These are phyloP conservation scores for Tetramorium simillimum DNA, from an alignment of 1,140 invertebrate genomes.

Conservation along the genomic window DNA sequence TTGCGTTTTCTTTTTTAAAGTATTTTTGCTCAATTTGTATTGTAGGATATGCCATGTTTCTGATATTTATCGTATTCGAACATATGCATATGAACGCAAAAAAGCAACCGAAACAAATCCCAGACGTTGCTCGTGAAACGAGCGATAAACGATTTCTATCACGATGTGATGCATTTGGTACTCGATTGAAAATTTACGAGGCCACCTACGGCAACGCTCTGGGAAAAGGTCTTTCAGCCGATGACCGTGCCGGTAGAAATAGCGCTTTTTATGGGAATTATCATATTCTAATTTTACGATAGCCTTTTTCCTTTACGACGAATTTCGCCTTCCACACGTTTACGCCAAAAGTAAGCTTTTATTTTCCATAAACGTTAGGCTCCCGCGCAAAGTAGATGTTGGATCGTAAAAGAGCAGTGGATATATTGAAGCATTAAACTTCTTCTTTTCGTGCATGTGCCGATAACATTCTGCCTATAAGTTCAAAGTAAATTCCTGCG, in stretches of 20 bases:
- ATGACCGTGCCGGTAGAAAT: slow-evolving; percentile 34
- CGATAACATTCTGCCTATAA: slow-evolving; percentile 60
- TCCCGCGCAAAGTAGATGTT: slow-evolving; percentile 46
- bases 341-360: slow-evolving; percentile 72
- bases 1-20: background rate
- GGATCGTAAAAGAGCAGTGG: slow-evolving; percentile 66
- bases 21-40: background rate
- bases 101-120: slow-evolving; percentile 62
- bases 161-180: slow-evolving; percentile 44
- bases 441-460: slow-evolving; percentile 50
- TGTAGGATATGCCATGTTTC: background rate
- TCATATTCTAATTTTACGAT: slow-evolving; percentile 80
- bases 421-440: slow-evolving; percentile 68
- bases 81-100: slow-evolving; percentile 10
- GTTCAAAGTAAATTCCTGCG: slow-evolving; percentile 58
- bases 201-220: background rate
- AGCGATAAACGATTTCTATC: slow-evolving; percentile 57
- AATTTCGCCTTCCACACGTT: slow-evolving; percentile 68
- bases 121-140: background rate
- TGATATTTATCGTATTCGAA: slow-evolving; percentile 43
- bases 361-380: slow-evolving; percentile 79
- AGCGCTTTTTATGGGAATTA: slow-evolving; percentile 76
- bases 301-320: slow-evolving; percentile 65
- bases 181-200: slow-evolving; percentile 68
- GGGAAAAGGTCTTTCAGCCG: background rate